Conservation (phyloP, 2,888 invertebrate species). For the Drosophila gaucha region DNA sequence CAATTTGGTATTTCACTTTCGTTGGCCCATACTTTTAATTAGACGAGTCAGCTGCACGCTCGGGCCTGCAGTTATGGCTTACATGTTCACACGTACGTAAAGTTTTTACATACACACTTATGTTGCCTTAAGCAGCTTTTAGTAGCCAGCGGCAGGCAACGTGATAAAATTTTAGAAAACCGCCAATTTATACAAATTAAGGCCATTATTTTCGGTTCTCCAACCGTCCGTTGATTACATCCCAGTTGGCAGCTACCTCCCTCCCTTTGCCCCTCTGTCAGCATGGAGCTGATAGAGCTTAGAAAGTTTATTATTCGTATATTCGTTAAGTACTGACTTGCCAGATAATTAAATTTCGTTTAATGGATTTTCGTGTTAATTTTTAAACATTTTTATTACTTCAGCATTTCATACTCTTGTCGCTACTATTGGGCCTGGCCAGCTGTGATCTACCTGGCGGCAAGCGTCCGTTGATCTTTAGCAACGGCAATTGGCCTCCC, state of each 20-base stretch:
- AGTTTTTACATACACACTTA: slow-evolving; percentile 1
- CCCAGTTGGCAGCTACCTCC: slow-evolving; percentile 7
- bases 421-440: slow-evolving; percentile 59
- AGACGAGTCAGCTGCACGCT: slow-evolving; percentile 23
- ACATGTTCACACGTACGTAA: background rate
- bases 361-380: slow-evolving; percentile 25
- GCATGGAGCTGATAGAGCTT: slow-evolving; percentile 39
- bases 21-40: slow-evolving; percentile 59
- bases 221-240: slow-evolving; percentile 47
- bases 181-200: slow-evolving; percentile 75
- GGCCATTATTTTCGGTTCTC: slow-evolving; percentile 57
- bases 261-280: slow-evolving; percentile 5
- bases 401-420: slow-evolving; percentile 51
- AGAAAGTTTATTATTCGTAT: slow-evolving; percentile 59
- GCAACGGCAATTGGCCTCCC: slow-evolving; percentile 74
- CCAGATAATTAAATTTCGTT: slow-evolving; percentile 44
- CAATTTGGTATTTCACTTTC: slow-evolving; percentile 70
- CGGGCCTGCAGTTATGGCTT: slow-evolving; percentile 28
- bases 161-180: slow-evolving; percentile 80
- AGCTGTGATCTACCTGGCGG: slow-evolving; percentile 70
- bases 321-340: slow-evolving; percentile 22
- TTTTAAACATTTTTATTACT: slow-evolving; percentile 37
- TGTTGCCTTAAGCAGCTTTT: slow-evolving; percentile 42
- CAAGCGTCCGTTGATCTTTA: slow-evolving; percentile 75
- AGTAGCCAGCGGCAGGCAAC: slow-evolving; percentile 57